Evolutionary conservation across 1,140 invertebrate species (phyloP).

Genomic region (Hirudo medicinalis): DNA sequence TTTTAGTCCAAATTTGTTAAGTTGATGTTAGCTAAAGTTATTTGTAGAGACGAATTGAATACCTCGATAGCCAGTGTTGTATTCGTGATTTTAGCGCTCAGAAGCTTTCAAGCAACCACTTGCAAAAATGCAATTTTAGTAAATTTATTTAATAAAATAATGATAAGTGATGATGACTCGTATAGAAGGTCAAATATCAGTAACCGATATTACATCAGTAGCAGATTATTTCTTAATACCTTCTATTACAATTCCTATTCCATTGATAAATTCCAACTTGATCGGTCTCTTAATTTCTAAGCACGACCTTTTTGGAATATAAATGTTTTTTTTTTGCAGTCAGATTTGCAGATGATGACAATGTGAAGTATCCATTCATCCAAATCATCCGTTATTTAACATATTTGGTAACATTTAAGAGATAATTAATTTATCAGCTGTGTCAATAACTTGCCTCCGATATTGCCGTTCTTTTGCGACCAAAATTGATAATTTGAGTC

Average conservation of each 20-base stretch:
- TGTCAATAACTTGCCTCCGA: no score
- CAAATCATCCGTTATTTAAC: no score
- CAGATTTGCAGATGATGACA: not conserved
- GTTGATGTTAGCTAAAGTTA: not conserved
- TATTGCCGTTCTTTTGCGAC: no score
- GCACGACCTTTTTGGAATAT: not conserved
- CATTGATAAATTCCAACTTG: not conserved
- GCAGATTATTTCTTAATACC: not conserved
- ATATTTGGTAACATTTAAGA: no score
- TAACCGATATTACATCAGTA: no score
- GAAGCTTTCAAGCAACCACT: not conserved
- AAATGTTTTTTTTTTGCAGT: not conserved
- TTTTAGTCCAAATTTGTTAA: not conserved
- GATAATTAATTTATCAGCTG: no score
- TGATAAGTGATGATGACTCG: no score
- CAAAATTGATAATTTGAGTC: no score
- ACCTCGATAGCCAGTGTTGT: not conserved
- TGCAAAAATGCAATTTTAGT: no score
- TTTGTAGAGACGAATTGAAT: not conserved
- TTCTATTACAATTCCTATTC: slow-evolving; percentile 2
- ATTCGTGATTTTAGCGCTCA: not conserved
- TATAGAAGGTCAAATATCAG: no score
- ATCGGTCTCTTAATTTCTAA: not conserved
- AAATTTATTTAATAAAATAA: no score
- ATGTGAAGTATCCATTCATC: no score